Base-by-base conservation (phyloP, 2,797 vertebrate genomes). In the Darevskia mixta region DNA sequence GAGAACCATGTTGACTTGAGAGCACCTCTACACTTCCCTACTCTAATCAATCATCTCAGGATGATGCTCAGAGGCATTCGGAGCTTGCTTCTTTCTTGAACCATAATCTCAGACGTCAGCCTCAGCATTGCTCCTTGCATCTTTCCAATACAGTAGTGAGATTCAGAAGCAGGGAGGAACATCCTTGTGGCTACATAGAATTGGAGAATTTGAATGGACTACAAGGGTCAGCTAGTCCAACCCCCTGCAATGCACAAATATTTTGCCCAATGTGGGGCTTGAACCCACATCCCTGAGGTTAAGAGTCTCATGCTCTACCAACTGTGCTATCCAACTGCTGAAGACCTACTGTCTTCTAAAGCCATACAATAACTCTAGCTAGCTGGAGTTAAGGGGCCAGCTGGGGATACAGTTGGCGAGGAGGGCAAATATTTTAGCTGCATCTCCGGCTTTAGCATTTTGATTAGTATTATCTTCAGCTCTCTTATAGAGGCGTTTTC, bases 401-500 rank as follows among this genome's bases (percentile, higher is more conserved):
- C 23, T 38, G 15, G n/a, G 66, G 73, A 77, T 66, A 43, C 20
- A 49, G 15, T 2, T 41, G 35, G 38, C 27, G 73, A 66, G 17
- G 20, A 64, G 61, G 20, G 61, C 25, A 35, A 27, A 43, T 15
- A 13, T 55, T 83, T 85, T 64, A 79, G 43, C 9, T 79, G 11
- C 20, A 71, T 78, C 82, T 35, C 45, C 9, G n/a, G 27, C 72
- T 43, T 85, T 67, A 69, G 43, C 79, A 49, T 69, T 71, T 79
- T 38, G 64, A 55, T 71, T 86, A 71, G 43, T 86, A 55, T n/a
- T 71, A 79, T 71, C 84, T 71, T 69, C 55, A 79, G 43, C 43
- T 69, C n/a, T 86, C 43, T 55, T 86, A 86, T 79, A 49, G 76
- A 79, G 77, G 55, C 71, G 8, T 69, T 79, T 71, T 86, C 64